These are phyloP conservation scores for Drosophila dunni DNA, from an alignment of 1,140 invertebrate genomes.

Conservation along the genomic window DNA sequence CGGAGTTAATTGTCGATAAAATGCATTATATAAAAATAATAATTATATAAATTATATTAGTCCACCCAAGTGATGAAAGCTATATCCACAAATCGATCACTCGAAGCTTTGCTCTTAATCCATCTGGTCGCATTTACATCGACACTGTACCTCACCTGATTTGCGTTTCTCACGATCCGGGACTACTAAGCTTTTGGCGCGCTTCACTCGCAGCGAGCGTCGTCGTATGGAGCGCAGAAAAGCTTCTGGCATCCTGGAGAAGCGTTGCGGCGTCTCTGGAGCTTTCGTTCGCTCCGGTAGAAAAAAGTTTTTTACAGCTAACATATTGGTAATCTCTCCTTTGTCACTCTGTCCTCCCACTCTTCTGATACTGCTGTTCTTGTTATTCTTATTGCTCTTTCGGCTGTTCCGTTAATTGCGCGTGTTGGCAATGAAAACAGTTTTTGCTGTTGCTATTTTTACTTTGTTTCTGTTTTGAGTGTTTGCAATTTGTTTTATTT, in stretches of 20 bases:
- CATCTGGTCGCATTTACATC: slow-evolving; percentile 64
- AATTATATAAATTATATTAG: too few relatives aligned
- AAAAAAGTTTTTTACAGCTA: slow-evolving; percentile 89
- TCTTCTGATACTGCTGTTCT: slow-evolving; percentile 20
- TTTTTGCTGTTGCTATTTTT: slow-evolving; percentile 52
- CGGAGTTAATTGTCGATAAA: too few relatives aligned
- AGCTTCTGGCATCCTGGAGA: slow-evolving; percentile 88
- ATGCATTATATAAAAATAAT: too few relatives aligned
- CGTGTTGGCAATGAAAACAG: slow-evolving; percentile 72
- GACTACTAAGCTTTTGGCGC: slow-evolving; percentile 89
- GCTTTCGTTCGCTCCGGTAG: slow-evolving; percentile 87
- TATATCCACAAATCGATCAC: too few relatives aligned
- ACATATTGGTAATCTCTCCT: slow-evolving; percentile 78
- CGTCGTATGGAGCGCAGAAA: slow-evolving; percentile 88
- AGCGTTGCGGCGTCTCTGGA: slow-evolving; percentile 85
- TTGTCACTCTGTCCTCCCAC: slow-evolving; percentile 8
- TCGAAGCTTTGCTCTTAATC: slow-evolving; percentile 1
- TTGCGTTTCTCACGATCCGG: slow-evolving; percentile 89
- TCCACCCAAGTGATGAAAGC: too few relatives aligned
- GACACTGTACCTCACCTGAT: slow-evolving; percentile 88
- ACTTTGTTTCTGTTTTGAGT: slow-evolving; percentile 23
- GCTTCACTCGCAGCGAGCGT: slow-evolving; percentile 88
- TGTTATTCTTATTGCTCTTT: slow-evolving; percentile 16
- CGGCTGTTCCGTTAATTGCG: slow-evolving; percentile 31
- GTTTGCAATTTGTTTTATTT: slow-evolving; percentile 24